Evolutionary conservation across 2,113 vertebrate genomes (phyloP).

Genomic region (Chunga burmeisteri): DNA sequence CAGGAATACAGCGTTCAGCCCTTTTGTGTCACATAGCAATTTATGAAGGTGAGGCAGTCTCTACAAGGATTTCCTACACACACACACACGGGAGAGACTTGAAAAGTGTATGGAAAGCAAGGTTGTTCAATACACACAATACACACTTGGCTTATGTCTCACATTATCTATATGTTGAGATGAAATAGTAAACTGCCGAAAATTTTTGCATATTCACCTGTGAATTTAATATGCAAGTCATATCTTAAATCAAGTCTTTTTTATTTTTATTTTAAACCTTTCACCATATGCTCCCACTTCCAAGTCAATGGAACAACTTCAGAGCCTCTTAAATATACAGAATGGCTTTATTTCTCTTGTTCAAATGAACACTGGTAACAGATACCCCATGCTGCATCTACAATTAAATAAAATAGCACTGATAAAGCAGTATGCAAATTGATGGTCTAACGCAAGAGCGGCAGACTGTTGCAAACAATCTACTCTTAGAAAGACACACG

Average conservation of each 20-base stretch:
- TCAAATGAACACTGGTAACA: conserved; percentile 3
- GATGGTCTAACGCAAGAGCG: neutral
- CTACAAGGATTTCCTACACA: neutral
- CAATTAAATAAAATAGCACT: neutral
- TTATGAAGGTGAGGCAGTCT: conserved; percentile 54
- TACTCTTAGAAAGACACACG: accelerated
- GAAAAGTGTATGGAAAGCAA: neutral
- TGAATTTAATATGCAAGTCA: neutral
- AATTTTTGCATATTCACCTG: neutral
- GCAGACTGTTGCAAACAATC: neutral
- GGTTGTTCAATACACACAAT: neutral
- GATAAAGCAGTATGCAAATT: neutral
- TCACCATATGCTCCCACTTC: neutral
- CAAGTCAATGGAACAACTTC: neutral
- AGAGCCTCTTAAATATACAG: neutral
- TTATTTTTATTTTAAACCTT: conserved; percentile 14
- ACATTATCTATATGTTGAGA: neutral
- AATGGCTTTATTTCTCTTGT: neutral
- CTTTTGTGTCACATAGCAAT: conserved; percentile 49
- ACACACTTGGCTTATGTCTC: neutral
- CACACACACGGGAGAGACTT: neutral
- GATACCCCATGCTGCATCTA: neutral
- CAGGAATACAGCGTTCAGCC: conserved; percentile 58
- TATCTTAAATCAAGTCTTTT: neutral
- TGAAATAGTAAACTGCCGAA: neutral